phyloP scores from a whole-genome alignment of 2,797 vertebrate genomes.

The Astyanax mexicanus region DNA sequence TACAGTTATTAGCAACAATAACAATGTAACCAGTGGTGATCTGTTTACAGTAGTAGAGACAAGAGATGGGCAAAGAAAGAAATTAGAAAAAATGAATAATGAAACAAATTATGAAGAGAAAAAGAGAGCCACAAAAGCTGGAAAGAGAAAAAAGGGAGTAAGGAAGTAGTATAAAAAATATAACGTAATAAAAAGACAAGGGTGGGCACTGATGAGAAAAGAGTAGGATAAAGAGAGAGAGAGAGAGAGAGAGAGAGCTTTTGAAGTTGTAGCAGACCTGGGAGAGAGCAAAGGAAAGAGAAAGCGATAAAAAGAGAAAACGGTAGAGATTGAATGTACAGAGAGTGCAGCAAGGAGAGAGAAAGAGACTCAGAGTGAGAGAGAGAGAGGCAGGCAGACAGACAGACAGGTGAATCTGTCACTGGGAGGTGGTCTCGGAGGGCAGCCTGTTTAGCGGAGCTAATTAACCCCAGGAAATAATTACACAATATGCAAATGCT shows the following conservation, averaged over 20 bases:
- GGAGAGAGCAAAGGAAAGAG: constrained; percentile 42
- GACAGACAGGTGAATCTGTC: constrained; percentile 83
- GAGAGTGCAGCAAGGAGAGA: background rate
- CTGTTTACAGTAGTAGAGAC: too few relatives aligned
- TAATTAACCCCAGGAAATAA: constrained; percentile 99
- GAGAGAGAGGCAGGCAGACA: background rate
- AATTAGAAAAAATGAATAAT: too few relatives aligned
- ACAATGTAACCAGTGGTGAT: too few relatives aligned
- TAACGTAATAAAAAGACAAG: background rate
- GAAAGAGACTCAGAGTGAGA: background rate
- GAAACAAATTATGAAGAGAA: too few relatives aligned
- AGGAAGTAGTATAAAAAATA: background rate
- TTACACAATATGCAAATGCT: constrained; percentile 98
- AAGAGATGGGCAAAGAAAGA: too few relatives aligned
- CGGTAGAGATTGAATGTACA: background rate
- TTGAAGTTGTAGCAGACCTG: too few relatives aligned
- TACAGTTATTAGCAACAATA: too few relatives aligned
- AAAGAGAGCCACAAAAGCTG: too few relatives aligned
- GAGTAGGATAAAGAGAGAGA: background rate
- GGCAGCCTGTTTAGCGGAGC: constrained; percentile 87
- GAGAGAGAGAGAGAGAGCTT: too few relatives aligned
- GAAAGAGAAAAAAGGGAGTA: too few relatives aligned
- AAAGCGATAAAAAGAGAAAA: constrained; percentile 1
- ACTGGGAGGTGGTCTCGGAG: constrained; percentile 90
- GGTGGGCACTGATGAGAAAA: background rate